These are phyloP conservation scores for Cathartes aura DNA, from an alignment of 2,113 vertebrate species.

Conservation along the genomic window DNA sequence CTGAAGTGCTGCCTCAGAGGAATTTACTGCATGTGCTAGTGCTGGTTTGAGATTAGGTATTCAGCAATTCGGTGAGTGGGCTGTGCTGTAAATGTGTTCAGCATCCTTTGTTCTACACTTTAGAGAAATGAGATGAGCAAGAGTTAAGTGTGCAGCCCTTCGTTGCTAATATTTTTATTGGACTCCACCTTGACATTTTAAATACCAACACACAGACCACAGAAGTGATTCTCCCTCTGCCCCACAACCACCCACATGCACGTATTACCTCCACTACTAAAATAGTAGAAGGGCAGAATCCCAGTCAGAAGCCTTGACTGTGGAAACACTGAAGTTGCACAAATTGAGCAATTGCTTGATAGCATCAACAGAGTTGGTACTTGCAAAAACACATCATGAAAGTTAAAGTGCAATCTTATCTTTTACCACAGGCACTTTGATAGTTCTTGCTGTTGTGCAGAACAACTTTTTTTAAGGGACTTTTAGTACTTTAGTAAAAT, in stretches of 20 bases:
- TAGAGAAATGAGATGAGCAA: not conserved
- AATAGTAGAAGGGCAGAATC: not conserved
- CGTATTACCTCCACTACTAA: not conserved
- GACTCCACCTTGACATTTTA: not conserved
- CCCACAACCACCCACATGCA: not conserved
- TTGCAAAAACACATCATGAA: not conserved
- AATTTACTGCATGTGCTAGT: not conserved
- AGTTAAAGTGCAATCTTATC: conserved; percentile 10
- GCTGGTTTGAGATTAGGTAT: not conserved
- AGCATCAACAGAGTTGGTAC: not conserved
- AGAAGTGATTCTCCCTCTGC: not conserved
- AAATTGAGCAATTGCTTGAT: conserved; percentile 7
- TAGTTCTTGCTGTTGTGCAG: not conserved
- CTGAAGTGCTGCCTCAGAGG: not conserved
- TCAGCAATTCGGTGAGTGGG: not conserved
- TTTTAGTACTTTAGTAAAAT: conserved; percentile 18
- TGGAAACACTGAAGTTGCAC: not conserved
- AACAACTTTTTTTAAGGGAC: not conserved
- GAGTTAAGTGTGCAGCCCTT: not conserved
- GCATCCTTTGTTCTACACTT: not conserved
- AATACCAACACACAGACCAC: not conserved
- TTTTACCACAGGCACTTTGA: not conserved
- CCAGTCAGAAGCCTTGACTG: not conserved
- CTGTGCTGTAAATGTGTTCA: not conserved
- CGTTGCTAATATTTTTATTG: not conserved